A percentile compares a stretch with the other conserved stretches of the same genome.
Conservation (phyloP, 2,797 vertebrate genomes). For the Betta splendens region DNA sequence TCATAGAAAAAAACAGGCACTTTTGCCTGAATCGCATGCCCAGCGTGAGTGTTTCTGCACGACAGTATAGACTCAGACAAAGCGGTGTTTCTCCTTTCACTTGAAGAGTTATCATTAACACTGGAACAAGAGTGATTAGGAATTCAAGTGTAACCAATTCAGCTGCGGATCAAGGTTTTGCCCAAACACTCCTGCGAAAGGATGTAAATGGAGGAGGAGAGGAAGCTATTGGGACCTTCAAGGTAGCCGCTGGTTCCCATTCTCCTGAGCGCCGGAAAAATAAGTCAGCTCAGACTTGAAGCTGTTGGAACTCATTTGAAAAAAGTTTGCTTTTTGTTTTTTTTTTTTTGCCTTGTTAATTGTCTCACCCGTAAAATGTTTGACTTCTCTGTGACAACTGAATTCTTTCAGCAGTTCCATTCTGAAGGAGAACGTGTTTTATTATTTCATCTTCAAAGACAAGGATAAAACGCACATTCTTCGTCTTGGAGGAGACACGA, state of each 20-base stretch:
- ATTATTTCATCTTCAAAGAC: background rate
- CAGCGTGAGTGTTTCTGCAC: conserved; percentile 1
- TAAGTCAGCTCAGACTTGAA: background rate
- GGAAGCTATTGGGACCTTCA: conserved; percentile 12
- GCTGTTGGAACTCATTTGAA: background rate
- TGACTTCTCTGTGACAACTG: background rate
- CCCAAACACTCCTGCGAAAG: conserved; percentile 1
- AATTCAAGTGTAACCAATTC: conserved; percentile 15
- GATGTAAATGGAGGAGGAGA: conserved; percentile 5
- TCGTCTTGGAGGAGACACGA: too few species aligned
- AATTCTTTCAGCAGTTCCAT: background rate
- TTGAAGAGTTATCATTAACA: conserved; percentile 6
- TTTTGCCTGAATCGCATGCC: conserved; percentile 1
- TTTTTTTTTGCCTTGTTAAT: background rate
- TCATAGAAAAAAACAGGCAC: conserved; percentile 10
- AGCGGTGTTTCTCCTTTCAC: conserved; percentile 13
- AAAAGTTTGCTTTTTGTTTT: background rate
- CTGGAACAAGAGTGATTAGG: conserved; percentile 19
- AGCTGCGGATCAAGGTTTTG: conserved; percentile 31
- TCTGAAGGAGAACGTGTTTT: background rate
- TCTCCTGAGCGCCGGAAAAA: background rate
- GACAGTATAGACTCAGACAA: conserved; percentile 3
- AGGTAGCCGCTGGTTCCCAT: conserved; percentile 7
- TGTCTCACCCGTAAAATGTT: background rate
- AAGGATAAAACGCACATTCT: background rate